Conservation (phyloP, 2,888 invertebrate genomes). For the Tromatobia lineatoria region DNA sequence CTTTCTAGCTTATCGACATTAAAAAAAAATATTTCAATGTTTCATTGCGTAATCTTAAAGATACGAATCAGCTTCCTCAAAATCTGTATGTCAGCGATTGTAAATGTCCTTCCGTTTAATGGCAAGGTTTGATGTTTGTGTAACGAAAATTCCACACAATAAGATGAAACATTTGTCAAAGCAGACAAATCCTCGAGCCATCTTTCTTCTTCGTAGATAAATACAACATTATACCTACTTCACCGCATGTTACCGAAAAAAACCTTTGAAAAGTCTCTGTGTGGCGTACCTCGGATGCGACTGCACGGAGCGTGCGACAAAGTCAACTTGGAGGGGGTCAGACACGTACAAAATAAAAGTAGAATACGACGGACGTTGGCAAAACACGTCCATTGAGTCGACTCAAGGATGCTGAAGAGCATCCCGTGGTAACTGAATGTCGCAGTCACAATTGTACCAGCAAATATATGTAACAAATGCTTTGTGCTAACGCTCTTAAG, state of each 20-base stretch:
- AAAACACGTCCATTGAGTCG: conserved; percentile 73
- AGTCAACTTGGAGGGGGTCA: conserved; percentile 74
- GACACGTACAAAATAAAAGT: conserved; percentile 70
- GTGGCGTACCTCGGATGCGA: conserved; percentile 47
- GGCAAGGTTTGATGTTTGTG: neutral
- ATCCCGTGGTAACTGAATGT: conserved; percentile 44
- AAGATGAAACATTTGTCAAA: conserved; percentile 50
- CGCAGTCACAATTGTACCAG: conserved; percentile 6
- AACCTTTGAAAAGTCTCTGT: neutral
- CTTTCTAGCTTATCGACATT: no score
- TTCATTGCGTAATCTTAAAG: no score
- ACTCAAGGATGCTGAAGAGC: conserved; percentile 27
- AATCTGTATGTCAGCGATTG: neutral
- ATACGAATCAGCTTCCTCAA: neutral
- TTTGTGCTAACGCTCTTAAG: conserved; percentile 51
- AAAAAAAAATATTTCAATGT: no score
- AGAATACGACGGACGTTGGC: conserved; percentile 64
- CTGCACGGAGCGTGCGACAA: conserved; percentile 45
- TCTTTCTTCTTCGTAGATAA: conserved; percentile 20
- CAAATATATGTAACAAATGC: conserved; percentile 24
- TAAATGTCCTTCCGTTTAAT: neutral
- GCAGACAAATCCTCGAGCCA: conserved; percentile 42
- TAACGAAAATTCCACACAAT: neutral
- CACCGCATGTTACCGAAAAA: neutral
- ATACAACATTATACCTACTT: conserved; percentile 34